Evolutionary conservation across 2,797 vertebrate genomes (phyloP), one percentile per base, ranked within the genome.

Genomic region (Capromys pilorides): DNA sequence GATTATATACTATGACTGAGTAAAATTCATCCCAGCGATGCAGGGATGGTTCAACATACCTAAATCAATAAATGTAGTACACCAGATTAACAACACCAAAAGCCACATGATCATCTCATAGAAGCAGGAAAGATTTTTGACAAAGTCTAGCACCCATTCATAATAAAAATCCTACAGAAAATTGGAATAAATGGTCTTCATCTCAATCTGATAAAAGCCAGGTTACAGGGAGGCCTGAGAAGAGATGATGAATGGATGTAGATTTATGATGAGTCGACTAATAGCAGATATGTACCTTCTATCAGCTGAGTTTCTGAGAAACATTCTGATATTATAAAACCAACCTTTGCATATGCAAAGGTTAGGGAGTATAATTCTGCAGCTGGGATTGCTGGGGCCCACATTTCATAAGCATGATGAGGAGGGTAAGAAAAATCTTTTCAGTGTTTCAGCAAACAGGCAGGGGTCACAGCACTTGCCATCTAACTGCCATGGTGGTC

Each of bases 391-490:
- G 61, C 57, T 61, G 54, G 59, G 41, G 36, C 62, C 80, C 1
- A 2, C 1, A 11, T n/a, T 51, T 80, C 41, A 0, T 8, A 11
- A 49, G 28, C 3, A 0, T 33, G 82, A 59, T n/a, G 22, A 49
- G 1, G 54, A 80, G 26, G 77, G 18, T 31, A 22, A 90, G 45
- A 0, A 54, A 3, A 62, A 24, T 24, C 64, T 10, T 51, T 3
- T 59, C 3, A 9, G 87, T 28, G 1, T 75, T 51, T 93, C 33
- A 36, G 82, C 83, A 81, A 64, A 54, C 61, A 21, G 8, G 19
- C 0, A 9, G 45, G n/a, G 16, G 26, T 41, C 81, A 8, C 19
- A 1, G 1, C 1, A 24, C 10, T 18, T 13, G 13, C 19, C 9
- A 0, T 24, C 49, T 7, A 5, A 28, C 26, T 57, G 49, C 69